Conservation (phyloP, 2,113 vertebrate genomes). For the Bambusicola thoracicus region DNA sequence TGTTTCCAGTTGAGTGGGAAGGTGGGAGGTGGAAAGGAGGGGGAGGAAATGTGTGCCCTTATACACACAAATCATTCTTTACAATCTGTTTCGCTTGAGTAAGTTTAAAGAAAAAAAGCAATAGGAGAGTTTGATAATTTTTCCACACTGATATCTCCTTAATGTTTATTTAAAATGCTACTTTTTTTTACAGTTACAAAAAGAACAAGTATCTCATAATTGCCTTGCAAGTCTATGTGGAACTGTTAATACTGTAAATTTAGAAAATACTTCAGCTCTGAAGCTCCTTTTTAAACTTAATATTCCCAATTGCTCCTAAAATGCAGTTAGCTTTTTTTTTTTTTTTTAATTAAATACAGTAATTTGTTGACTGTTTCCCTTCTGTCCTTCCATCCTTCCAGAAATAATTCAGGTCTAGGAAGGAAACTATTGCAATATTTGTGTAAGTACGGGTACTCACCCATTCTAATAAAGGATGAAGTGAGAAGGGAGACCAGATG, state of each 20-base stretch:
- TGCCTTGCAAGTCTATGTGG: background rate
- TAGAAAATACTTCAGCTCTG: background rate
- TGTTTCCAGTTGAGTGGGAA: background rate
- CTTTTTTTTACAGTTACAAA: background rate
- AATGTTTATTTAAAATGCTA: background rate
- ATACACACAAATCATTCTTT: background rate
- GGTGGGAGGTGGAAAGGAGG: background rate
- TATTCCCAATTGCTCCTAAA: background rate
- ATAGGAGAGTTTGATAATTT: background rate
- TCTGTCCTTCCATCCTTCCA: background rate
- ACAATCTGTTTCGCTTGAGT: background rate
- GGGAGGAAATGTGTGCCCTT: background rate
- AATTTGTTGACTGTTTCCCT: background rate
- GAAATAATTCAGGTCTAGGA: background rate
- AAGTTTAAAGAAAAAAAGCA: background rate
- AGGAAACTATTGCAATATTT: background rate
- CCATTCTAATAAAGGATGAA: background rate
- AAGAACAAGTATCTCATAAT: background rate
- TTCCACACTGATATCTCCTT: background rate
- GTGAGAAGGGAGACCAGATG: background rate
- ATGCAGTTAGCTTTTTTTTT: background rate
- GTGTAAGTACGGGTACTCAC: background rate
- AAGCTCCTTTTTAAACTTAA: background rate
- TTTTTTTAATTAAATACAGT: background rate
- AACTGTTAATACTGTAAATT: background rate